These are phyloP conservation scores for Drymonia ruficornis DNA, from an alignment of 2,888 invertebrate genomes.

Conservation along the genomic window DNA sequence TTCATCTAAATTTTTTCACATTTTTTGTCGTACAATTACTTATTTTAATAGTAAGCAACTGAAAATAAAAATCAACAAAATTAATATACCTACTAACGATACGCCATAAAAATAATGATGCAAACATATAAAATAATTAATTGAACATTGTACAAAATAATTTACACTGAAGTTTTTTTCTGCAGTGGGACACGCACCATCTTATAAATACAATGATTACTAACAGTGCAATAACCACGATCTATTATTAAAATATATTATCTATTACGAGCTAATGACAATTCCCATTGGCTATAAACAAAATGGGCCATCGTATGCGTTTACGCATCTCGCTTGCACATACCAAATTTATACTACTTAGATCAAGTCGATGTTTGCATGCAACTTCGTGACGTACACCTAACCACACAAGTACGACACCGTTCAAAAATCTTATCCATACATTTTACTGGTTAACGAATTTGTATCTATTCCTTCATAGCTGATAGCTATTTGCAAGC, in stretches of 20 bases:
- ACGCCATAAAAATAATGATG: conserved; percentile 67
- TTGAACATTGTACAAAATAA: conserved; percentile 78
- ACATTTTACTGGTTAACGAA: conserved; percentile 8
- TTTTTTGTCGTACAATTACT: conserved; percentile 61
- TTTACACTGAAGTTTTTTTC: conserved; percentile 62
- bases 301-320: conserved; percentile 39
- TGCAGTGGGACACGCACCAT: conserved; percentile 41
- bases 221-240: conserved; percentile 58
- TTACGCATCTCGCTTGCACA: conserved; percentile 34
- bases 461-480: conserved; percentile 6
- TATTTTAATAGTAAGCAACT: conserved; percentile 73
- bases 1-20: conserved; percentile 69
- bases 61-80: conserved; percentile 70
- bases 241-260: conserved; percentile 67
- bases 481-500: conserved; percentile 14
- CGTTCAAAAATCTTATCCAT: conserved; percentile 24
- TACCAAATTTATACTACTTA: conserved; percentile 30
- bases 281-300: conserved; percentile 40
- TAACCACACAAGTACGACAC: conserved; percentile 29
- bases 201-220: conserved; percentile 55
- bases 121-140: conserved; percentile 58
- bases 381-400: conserved; percentile 21
- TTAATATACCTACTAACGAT: conserved; percentile 49
- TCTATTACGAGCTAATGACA: conserved; percentile 53
- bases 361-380: conserved; percentile 31